These are phyloP conservation scores for Cettia cetti DNA, from an alignment of 2,113 vertebrate species.

Conservation along the genomic window DNA sequence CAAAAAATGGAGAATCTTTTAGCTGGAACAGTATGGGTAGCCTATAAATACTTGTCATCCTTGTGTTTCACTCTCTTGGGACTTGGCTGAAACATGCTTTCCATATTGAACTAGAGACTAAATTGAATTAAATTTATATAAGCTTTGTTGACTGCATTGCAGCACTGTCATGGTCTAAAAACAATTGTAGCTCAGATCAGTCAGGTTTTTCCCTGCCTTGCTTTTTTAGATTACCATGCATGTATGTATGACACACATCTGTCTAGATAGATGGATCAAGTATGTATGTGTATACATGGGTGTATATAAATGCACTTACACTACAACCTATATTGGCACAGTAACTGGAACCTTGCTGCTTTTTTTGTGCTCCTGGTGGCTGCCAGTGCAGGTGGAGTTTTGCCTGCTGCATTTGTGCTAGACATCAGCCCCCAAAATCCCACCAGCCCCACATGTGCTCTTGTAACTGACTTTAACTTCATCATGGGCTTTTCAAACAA, in stretches of 20 bases:
- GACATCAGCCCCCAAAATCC: not conserved
- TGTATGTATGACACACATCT: accelerated
- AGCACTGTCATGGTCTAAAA: not conserved
- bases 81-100: slow-evolving; percentile 28
- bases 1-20: not conserved
- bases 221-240: not conserved
- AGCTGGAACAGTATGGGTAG: slow-evolving; percentile 1
- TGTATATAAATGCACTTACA: not conserved
- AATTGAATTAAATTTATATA: not conserved
- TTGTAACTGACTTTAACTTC: not conserved
- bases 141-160: slow-evolving; percentile 3
- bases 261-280: not conserved
- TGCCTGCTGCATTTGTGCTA: not conserved
- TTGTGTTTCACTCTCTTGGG: not conserved
- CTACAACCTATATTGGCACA: not conserved
- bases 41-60: slow-evolving; percentile 26
- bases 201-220: not conserved
- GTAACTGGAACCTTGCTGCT: not conserved
- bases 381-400: not conserved
- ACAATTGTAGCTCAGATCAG: not conserved
- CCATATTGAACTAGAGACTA: not conserved
- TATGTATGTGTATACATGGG: not conserved
- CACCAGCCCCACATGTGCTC: not conserved
- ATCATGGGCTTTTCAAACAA: not conserved
- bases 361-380: not conserved